A percentile compares a stretch with the other conserved stretches of the same genome.
phyloP scores from a whole-genome alignment of 2,888 invertebrate genomes.

The Agrochola lychnidis region DNA sequence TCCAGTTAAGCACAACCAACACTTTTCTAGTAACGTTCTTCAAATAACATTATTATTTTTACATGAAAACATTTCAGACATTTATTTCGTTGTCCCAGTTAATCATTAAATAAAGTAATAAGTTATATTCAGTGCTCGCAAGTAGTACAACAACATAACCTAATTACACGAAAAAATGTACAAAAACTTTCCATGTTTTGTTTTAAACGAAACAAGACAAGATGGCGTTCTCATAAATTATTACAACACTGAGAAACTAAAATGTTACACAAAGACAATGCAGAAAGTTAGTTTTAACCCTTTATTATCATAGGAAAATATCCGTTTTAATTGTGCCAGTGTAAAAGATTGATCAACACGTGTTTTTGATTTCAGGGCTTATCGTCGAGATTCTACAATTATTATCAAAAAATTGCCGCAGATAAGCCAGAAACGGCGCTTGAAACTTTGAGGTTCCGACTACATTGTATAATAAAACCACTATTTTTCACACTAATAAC shows the following conservation, averaged over 20 bases:
- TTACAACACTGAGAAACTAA: constrained; percentile 21
- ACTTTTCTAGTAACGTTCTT: neutral
- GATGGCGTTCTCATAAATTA: constrained; percentile 44
- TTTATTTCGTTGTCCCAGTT: constrained; percentile 9
- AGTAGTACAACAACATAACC: constrained; percentile 2
- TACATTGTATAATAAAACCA: too few species aligned
- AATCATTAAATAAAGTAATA: constrained; percentile 1
- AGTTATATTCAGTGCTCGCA: constrained; percentile 28
- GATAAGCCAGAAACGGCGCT: neutral
- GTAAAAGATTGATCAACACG: too few species aligned
- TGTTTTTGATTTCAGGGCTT: too few species aligned
- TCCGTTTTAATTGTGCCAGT: too few species aligned
- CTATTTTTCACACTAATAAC: too few species aligned
- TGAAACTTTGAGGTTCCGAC: too few species aligned
- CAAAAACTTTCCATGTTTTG: constrained; percentile 29
- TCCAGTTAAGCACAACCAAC: neutral
- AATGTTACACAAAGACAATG: neutral
- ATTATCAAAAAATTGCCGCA: neutral
- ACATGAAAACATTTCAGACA: neutral
- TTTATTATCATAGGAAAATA: neutral
- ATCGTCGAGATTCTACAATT: neutral
- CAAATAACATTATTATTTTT: neutral
- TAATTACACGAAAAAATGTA: constrained; percentile 33
- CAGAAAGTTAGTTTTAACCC: neutral
- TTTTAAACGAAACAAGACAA: constrained; percentile 37